Base-by-base conservation (phyloP, 1,140 invertebrate species). In the Tetramorium parvispinum region DNA sequence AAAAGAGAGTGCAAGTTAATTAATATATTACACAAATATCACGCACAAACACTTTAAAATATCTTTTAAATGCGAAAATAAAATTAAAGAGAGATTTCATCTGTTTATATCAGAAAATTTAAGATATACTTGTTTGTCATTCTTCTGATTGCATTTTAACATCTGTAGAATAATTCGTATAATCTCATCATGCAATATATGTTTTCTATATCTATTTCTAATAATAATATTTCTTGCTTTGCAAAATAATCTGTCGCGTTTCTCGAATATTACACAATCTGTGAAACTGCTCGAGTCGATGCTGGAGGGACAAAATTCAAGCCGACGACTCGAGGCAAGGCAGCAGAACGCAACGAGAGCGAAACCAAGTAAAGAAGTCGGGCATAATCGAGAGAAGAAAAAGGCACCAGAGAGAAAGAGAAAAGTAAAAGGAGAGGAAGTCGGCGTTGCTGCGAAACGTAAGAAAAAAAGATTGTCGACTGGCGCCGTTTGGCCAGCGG, bases 381-480 rank as follows among this genome's bases (percentile, higher is more conserved):
- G 11, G 46, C 24, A 24, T 83, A 79, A 85, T 85, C 53, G 71
- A 89, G 83, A 83, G 10, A 43, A 86, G 51, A 53, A 49, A 65
- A 46, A 71, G n/a, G 32, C 32, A 79, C 16, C 32, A 71, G 51
- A 61, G 21, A 68, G 61, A 77, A 57, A 91, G 88, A 86, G 51
- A 66, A 70, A 55, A 83, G 21, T 70, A 63, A 49, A 65, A 51
- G 68, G 55, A 71, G 32, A 59, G 55, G 70, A 63, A 73, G 78
- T 46, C 24, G 24, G 46, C 40, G 73, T 51, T 89, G 71, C 76
- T 21, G 76, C 57, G 66, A 89, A 82, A 88, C 76, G 86, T 88
- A 90, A 91, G 85, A 92, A 92, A 87, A 85, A 89, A 78, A 43
- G 46, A 16, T 61, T 32, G 76, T 37, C 46, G 63, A 55, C 87